Percentiles rank a stretch among this genome's conserved stretches.
These are phyloP conservation scores for Etheostoma cragini DNA, from an alignment of 2,113 vertebrate species.

Conservation along the genomic window DNA sequence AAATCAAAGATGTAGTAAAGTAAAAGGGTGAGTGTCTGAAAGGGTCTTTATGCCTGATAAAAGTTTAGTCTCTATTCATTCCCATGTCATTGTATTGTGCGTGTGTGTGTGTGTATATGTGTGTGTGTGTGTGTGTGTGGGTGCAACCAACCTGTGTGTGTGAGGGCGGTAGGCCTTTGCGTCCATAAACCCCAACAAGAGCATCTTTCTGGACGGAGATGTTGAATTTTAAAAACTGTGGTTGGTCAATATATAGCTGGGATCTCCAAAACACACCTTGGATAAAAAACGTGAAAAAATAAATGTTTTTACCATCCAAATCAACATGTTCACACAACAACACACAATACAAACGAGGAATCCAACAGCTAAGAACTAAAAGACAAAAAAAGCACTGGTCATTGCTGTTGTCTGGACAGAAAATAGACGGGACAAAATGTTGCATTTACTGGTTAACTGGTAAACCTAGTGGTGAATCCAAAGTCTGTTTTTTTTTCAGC, in stretches of 20 bases:
- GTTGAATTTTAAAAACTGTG: constrained; percentile 99
- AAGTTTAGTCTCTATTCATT: neutral
- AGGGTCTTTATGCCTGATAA: neutral
- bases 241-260: constrained; percentile 97
- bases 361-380: neutral
- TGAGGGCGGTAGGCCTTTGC: constrained; percentile 96
- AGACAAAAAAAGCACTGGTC: no score
- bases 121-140: constrained; percentile 3
- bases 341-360: neutral
- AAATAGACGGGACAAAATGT: no score
- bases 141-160: constrained; percentile 91
- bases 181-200: constrained; percentile 96
- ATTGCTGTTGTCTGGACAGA: no score
- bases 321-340: neutral
- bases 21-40: neutral
- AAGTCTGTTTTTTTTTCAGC: no score
- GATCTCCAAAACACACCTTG: constrained; percentile 96
- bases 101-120: constrained; percentile 90
- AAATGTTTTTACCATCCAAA: neutral
- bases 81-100: neutral
- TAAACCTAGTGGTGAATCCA: no score
- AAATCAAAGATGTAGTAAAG: neutral
- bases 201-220: constrained; percentile 97
- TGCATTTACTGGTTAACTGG: no score
- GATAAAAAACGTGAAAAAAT: constrained; percentile 7